These are phyloP conservation scores for Dysmachus trigonus DNA, from an alignment of 2,888 invertebrate genomes.

Conservation along the genomic window DNA sequence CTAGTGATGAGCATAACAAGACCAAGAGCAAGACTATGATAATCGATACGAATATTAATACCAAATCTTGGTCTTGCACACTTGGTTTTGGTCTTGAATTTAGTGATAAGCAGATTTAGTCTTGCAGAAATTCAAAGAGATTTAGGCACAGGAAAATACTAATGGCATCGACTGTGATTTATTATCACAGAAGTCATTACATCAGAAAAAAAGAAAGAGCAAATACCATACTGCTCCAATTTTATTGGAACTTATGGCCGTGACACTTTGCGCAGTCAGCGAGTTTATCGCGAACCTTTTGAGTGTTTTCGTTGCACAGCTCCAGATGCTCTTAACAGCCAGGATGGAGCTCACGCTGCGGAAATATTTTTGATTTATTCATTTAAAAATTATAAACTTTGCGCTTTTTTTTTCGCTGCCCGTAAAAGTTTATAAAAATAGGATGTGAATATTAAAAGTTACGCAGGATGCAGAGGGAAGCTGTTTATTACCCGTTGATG, in stretches of 20 bases:
- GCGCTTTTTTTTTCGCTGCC: neutral
- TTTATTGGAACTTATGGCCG: neutral
- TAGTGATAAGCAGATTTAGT: no score
- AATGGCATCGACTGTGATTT: neutral
- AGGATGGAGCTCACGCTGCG: neutral
- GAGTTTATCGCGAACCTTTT: neutral
- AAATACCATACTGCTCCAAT: neutral
- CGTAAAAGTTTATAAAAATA: neutral
- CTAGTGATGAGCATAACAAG: no score
- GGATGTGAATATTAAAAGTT: neutral
- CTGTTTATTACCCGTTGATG: slow-evolving; percentile 53
- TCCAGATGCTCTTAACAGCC: neutral
- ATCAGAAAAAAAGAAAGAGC: neutral
- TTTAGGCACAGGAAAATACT: neutral
- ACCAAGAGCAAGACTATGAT: no score
- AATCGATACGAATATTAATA: no score
- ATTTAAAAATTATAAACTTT: neutral
- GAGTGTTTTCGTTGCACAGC: neutral
- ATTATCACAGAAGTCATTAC: neutral
- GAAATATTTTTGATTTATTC: neutral
- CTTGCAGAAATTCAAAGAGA: no score
- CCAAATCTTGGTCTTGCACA: no score
- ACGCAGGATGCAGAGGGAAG: neutral
- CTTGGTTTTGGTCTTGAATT: no score
- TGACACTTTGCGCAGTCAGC: neutral